These are phyloP conservation scores for Corella eumyota DNA, from an alignment of 23 tunicate species.

Conservation along the genomic window DNA sequence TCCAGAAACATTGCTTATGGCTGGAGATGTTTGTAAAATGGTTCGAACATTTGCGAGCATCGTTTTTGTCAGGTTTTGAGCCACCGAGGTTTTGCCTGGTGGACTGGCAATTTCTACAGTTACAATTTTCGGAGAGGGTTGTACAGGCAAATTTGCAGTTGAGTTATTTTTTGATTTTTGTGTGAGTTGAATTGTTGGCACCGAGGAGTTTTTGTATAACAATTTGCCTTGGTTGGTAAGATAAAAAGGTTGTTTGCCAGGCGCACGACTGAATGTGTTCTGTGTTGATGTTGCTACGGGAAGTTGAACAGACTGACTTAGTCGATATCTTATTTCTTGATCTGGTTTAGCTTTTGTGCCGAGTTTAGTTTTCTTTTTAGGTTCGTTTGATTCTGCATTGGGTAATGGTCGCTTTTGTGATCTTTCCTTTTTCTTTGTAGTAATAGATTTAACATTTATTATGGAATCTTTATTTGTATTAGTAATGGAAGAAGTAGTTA, in stretches of 20 bases:
- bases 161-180: conserved; percentile 4
- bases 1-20: neutral
- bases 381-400: no score
- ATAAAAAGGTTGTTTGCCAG: conserved; percentile 70
- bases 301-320: no score
- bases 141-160: neutral
- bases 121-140: conserved; percentile 11
- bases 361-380: no score
- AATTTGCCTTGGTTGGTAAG: conserved; percentile 6
- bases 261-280: conserved; percentile 21
- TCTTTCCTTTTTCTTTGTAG: no score
- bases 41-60: conserved; percentile 22
- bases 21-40: conserved; percentile 25
- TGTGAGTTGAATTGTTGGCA: conserved; percentile 71
- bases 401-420: no score
- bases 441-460: no score
- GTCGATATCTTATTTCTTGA: no score
- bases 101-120: conserved; percentile 6
- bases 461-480: no score
- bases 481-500: no score
- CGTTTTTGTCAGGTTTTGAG: conserved; percentile 29
- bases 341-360: no score
- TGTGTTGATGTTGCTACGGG: conserved; percentile 3
- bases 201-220: no score
- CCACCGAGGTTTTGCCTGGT: conserved; percentile 12